Evolutionary conservation across 2,113 vertebrate species (phyloP).

Genomic region (Dasyprocta punctata): DNA sequence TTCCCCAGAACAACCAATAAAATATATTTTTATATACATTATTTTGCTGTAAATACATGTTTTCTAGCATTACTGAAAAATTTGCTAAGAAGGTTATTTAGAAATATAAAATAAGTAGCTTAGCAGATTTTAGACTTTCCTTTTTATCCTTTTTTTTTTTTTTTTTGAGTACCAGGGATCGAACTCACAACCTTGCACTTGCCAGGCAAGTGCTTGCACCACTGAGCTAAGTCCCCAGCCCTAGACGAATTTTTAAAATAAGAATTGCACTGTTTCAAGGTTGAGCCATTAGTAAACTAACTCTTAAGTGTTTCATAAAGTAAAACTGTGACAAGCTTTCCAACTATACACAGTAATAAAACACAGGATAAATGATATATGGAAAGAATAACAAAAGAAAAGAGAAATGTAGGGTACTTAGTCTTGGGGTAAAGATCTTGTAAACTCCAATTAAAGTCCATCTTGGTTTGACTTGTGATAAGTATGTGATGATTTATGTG

Average conservation of each 20-base stretch:
- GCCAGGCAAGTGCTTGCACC: too few relatives aligned
- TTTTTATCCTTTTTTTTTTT: too few relatives aligned
- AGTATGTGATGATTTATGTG: not conserved
- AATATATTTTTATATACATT: slow-evolving; percentile 40
- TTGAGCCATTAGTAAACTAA: slow-evolving; percentile 27
- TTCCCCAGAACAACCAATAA: slow-evolving; percentile 32
- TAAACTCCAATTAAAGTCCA: not conserved
- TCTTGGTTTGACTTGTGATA: not conserved
- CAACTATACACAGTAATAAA: slow-evolving; percentile 19
- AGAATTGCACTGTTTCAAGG: slow-evolving; percentile 21
- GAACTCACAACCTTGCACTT: too few relatives aligned
- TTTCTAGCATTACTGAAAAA: slow-evolving; percentile 39
- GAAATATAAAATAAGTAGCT: slow-evolving; percentile 40
- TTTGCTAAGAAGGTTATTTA: not conserved
- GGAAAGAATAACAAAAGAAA: slow-evolving; percentile 9
- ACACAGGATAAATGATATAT: not conserved
- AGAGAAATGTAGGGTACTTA: not conserved
- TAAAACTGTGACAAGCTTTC: slow-evolving; percentile 47
- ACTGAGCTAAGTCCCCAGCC: too few relatives aligned
- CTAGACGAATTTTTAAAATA: slow-evolving; percentile 45
- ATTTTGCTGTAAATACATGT: not conserved
- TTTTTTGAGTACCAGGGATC: too few relatives aligned
- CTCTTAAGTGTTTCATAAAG: slow-evolving; percentile 47
- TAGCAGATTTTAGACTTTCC: slow-evolving; percentile 7
- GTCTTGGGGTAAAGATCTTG: not conserved